These are phyloP conservation scores for Thalpophila matura DNA, from an alignment of 2,888 invertebrate genomes.

Conservation along the genomic window DNA sequence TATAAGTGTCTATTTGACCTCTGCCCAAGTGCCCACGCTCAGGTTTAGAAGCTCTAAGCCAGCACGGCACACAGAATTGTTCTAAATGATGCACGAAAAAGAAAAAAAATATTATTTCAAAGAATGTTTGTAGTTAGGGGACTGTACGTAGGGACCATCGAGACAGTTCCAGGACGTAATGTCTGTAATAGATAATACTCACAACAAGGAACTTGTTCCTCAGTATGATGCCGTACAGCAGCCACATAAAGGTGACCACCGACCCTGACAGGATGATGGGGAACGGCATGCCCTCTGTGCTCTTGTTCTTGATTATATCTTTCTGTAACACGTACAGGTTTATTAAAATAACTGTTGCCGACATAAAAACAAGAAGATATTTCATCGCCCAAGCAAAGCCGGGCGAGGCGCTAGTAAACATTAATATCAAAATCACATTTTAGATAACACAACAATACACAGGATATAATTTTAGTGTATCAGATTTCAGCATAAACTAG, in stretches of 20 bases:
- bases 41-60: no score
- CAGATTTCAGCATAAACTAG: conserved; percentile 3
- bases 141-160: no score
- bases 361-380: background rate
- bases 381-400: background rate
- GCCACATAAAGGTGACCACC: conserved; percentile 94
- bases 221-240: conserved; percentile 95
- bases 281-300: conserved; percentile 96
- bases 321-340: conserved; percentile 88
- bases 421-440: background rate
- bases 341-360: background rate
- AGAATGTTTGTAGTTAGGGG: no score
- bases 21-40: no score
- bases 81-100: no score
- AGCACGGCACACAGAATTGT: no score
- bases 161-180: no score
- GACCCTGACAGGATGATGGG: conserved; percentile 96
- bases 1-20: no score
- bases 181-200: no score
- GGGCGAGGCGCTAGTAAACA: background rate
- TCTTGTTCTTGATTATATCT: conserved; percentile 94
- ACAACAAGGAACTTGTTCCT: conserved; percentile 94
- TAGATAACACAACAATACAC: background rate
- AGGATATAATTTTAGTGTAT: background rate
- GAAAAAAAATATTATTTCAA: no score